Conservation (phyloP, 2,797 vertebrate genomes). For the Masticophis lateralis region DNA sequence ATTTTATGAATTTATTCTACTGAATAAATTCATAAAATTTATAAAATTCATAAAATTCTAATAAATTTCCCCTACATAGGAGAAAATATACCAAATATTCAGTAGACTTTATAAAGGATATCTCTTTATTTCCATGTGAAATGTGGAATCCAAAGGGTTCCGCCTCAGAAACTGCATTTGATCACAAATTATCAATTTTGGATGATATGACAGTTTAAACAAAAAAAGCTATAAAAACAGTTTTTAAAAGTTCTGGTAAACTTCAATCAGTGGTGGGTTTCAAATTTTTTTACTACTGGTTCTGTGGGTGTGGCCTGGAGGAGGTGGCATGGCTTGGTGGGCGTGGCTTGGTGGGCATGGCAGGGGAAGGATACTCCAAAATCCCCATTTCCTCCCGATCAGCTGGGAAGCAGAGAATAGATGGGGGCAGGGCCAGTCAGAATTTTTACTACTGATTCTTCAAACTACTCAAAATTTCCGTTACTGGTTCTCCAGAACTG, state of each 20-base stretch:
- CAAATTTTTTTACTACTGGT: too few species aligned
- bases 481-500: too few species aligned
- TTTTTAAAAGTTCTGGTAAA: neutral
- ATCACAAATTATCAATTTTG: neutral
- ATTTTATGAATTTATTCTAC: neutral
- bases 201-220: neutral
- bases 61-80: constrained; percentile 9
- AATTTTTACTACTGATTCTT: too few species aligned
- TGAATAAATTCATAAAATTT: neutral
- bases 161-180: neutral
- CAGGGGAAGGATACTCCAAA: too few species aligned
- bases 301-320: too few species aligned
- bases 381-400: too few species aligned
- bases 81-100: neutral
- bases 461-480: too few species aligned
- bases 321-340: too few species aligned
- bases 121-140: neutral
- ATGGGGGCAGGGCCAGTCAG: too few species aligned
- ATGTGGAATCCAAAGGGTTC: neutral
- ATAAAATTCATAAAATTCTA: neutral
- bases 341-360: too few species aligned
- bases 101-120: neutral
- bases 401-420: too few species aligned
- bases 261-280: neutral
- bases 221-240: neutral